Conservation (phyloP, 2,113 vertebrate genomes). For the Neogobius melanostomus region DNA sequence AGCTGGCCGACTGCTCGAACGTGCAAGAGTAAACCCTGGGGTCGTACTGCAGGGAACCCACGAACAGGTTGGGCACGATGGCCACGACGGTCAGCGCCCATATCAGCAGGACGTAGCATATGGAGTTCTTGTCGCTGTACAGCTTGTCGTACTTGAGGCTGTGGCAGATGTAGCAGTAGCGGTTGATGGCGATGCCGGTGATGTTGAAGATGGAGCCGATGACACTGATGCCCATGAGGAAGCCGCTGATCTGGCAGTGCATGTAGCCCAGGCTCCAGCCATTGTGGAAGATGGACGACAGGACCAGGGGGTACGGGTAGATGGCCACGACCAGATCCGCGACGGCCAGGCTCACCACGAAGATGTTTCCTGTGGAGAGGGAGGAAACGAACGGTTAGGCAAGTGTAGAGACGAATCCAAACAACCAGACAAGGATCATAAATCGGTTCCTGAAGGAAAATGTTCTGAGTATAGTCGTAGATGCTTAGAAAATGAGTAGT, state of each 20-base stretch:
- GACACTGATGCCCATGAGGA: conserved; percentile 95
- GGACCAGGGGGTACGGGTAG: conserved; percentile 92
- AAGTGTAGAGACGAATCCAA: background rate
- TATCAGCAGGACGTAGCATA: conserved; percentile 89
- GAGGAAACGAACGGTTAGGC: conserved; percentile 25
- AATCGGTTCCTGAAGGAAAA: too few species aligned
- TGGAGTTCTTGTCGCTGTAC: conserved; percentile 88
- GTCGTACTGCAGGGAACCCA: conserved; percentile 91
- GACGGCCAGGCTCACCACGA: conserved; percentile 81
- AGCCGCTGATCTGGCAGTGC: conserved; percentile 94
- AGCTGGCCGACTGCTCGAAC: conserved; percentile 90
- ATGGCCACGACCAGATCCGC: conserved; percentile 95
- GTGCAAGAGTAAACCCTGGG: conserved; percentile 93
- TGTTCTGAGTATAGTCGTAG: too few species aligned
- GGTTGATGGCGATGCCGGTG: conserved; percentile 93
- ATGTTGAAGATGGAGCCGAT: conserved; percentile 97
- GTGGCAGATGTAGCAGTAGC: conserved; percentile 97
- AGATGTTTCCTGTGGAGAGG: conserved; percentile 77
- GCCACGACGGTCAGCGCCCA: conserved; percentile 90
- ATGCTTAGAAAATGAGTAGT: too few species aligned
- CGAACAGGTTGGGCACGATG: conserved; percentile 89
- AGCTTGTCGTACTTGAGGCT: conserved; percentile 91
- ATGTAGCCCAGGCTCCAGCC: conserved; percentile 90
- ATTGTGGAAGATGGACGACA: conserved; percentile 88
- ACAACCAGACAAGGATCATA: background rate